Evolutionary conservation across 2,797 vertebrate species (phyloP).

Genomic region (Lacerta bilineata): DNA sequence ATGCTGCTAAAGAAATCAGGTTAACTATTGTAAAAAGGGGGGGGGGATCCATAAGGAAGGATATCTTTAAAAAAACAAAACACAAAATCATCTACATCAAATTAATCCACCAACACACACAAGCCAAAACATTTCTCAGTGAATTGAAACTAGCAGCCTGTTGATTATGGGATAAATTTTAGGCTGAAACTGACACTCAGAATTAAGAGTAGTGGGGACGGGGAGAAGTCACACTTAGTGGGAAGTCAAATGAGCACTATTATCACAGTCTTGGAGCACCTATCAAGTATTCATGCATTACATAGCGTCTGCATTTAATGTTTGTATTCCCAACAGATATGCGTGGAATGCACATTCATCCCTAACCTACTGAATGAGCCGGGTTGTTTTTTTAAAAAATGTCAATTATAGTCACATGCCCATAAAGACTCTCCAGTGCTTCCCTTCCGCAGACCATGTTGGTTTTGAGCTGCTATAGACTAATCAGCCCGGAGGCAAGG

Average conservation of each 20-base stretch:
- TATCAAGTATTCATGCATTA: conserved; percentile 38
- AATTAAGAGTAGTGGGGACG: neutral
- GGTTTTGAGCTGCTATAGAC: neutral
- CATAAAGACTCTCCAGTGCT: neutral
- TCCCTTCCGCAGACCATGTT: neutral
- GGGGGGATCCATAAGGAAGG: conserved; percentile 40
- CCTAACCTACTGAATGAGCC: conserved; percentile 10
- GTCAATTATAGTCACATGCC: conserved; percentile 24
- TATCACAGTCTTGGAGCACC: conserved; percentile 18
- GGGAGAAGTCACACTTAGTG: no score
- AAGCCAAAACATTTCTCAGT: conserved; percentile 47
- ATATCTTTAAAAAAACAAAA: conserved; percentile 48
- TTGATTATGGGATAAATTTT: neutral
- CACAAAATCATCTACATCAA: conserved; percentile 56
- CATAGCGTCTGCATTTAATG: conserved; percentile 44
- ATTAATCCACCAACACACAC: conserved; percentile 64
- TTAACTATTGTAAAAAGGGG: conserved; percentile 59
- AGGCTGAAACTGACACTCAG: neutral
- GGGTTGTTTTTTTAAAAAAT: neutral
- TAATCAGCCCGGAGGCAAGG: neutral
- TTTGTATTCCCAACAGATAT: conserved; percentile 47
- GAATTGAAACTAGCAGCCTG: conserved; percentile 57
- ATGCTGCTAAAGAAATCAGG: conserved; percentile 73
- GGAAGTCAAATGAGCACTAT: neutral
- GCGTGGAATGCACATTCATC: conserved; percentile 25